Conservation (phyloP, 2,797 vertebrate species). For the Danio choprae region DNA sequence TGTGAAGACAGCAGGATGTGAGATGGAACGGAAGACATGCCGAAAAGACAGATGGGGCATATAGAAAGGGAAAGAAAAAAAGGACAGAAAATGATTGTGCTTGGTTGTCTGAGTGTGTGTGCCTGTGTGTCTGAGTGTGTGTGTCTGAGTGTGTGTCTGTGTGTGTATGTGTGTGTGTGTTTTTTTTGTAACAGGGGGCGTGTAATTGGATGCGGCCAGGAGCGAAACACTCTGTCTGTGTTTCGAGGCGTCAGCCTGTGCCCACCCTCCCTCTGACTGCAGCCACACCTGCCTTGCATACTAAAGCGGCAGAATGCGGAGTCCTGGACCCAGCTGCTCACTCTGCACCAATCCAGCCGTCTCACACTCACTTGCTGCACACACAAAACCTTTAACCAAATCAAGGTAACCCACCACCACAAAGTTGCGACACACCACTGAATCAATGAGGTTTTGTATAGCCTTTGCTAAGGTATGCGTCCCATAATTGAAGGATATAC, state of each 20-base stretch:
- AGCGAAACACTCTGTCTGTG: slow-evolving; percentile 38
- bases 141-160: slow-evolving; percentile 29
- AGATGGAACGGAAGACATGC: slow-evolving; percentile 14
- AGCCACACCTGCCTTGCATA: slow-evolving; percentile 91
- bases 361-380: slow-evolving; percentile 34
- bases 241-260: slow-evolving; percentile 46
- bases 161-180: slow-evolving; percentile 27
- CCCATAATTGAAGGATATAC: slow-evolving; percentile 5
- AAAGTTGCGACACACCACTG: not conserved
- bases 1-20: not conserved
- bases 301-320: slow-evolving; percentile 79
- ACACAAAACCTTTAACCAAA: slow-evolving; percentile 51
- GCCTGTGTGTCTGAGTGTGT: slow-evolving; percentile 33
- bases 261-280: slow-evolving; percentile 75
- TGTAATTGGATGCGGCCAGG: slow-evolving; percentile 40
- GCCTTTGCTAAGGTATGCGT: slow-evolving; percentile 20
- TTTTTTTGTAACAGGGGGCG: slow-evolving; percentile 40
- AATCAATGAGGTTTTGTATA: slow-evolving; percentile 6
- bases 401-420: slow-evolving; percentile 29
- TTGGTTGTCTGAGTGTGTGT: slow-evolving; percentile 17
- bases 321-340: slow-evolving; percentile 50
- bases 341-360: slow-evolving; percentile 56
- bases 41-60: slow-evolving; percentile 1
- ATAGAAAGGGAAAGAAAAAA: slow-evolving; percentile 17
- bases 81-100: not conserved